Percentiles rank a stretch among this genome's conserved stretches.
These are phyloP conservation scores for Zaprionus taronus DNA, from an alignment of 1,140 invertebrate species.

Conservation along the genomic window DNA sequence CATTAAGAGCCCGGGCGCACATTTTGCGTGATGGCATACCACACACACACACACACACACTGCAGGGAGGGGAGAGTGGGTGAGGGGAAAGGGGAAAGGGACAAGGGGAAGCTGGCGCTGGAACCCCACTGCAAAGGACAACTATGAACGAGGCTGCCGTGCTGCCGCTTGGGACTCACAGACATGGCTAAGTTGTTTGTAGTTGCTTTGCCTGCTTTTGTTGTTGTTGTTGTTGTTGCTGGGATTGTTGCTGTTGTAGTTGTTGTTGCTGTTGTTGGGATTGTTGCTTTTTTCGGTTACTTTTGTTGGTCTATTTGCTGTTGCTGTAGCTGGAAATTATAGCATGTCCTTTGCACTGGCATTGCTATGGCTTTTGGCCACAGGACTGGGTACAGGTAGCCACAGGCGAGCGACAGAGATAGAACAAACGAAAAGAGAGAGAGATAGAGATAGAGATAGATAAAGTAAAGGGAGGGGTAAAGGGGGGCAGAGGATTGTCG, in stretches of 20 bases:
- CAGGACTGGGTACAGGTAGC: constrained; percentile 13
- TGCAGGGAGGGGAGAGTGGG: constrained; percentile 20
- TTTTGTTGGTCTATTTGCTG: constrained; percentile 66
- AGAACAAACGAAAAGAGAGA: background rate
- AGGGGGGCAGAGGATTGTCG: constrained; percentile 49
- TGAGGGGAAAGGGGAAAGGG: background rate
- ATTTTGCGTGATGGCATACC: constrained; percentile 81
- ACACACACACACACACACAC: constrained; percentile 48
- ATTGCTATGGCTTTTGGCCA: constrained; percentile 75
- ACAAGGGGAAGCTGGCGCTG: background rate
- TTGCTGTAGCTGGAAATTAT: constrained; percentile 77
- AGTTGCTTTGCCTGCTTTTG: constrained; percentile 45
- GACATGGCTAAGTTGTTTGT: constrained; percentile 75
- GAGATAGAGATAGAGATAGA: background rate
- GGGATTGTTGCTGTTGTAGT: constrained; percentile 35
- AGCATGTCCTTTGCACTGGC: constrained; percentile 80
- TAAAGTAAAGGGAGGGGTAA: no score
- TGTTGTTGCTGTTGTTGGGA: constrained; percentile 52
- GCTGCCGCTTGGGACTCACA: constrained; percentile 56
- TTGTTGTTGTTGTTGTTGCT: constrained; percentile 24
- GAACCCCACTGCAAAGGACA: constrained; percentile 59
- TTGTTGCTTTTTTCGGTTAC: constrained; percentile 68
- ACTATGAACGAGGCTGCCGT: constrained; percentile 72
- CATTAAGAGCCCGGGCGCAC: constrained; percentile 77
- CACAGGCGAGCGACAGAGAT: constrained; percentile 9